Conservation (phyloP, 2,797 vertebrate species). For the Calcarius lapponicus region DNA sequence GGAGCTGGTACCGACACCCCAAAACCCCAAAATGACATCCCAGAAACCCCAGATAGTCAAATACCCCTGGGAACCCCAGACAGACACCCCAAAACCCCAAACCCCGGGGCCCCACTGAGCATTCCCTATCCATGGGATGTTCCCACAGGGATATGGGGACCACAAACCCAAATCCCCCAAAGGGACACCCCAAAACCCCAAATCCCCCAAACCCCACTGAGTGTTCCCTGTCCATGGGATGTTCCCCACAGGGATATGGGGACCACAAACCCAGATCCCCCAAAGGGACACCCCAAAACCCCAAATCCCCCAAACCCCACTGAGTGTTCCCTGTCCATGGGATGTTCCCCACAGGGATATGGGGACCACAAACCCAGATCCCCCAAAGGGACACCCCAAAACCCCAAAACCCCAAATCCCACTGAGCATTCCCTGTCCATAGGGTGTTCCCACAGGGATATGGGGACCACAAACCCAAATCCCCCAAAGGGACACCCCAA, state of each 20-base stretch:
- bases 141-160: neutral
- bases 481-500: constrained; percentile 15
- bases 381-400: no score
- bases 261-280: constrained; percentile 94
- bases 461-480: constrained; percentile 95
- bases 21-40: no score
- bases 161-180: neutral
- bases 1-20: neutral
- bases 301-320: no score
- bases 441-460: constrained; percentile 81
- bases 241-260: constrained; percentile 87
- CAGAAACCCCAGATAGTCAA: neutral
- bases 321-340: no score
- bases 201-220: no score
- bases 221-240: neutral
- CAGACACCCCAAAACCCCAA: neutral
- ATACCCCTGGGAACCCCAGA: neutral
- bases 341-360: no score
- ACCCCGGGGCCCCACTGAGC: neutral
- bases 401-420: no score
- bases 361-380: no score
- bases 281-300: no score
- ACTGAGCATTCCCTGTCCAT: neutral
- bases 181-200: no score
- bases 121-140: neutral